These are phyloP conservation scores for Meandrusa payeni DNA, from an alignment of 2,888 invertebrate species.

Conservation along the genomic window DNA sequence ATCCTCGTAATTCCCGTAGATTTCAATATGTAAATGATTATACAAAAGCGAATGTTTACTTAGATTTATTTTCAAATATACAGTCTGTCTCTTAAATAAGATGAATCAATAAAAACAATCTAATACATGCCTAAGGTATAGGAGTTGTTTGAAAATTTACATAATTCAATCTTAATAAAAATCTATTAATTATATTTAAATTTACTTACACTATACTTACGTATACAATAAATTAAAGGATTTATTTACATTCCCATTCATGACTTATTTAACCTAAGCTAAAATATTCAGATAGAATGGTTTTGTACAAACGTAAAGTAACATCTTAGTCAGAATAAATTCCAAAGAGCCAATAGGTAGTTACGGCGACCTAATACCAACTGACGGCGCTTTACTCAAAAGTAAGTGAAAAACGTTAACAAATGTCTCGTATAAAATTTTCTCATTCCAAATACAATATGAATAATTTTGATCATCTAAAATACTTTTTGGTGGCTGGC, in stretches of 20 bases:
- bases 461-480: too few species aligned
- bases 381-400: too few species aligned
- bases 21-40: too few species aligned
- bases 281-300: not conserved
- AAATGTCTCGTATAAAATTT: too few species aligned
- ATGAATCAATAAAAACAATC: conserved; percentile 21
- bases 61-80: conserved; percentile 25
- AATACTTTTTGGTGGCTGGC: too few species aligned
- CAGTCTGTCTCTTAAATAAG: conserved; percentile 21
- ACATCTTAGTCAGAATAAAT: too few species aligned
- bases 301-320: conserved; percentile 8
- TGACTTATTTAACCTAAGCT: conserved; percentile 8
- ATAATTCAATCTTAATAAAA: conserved; percentile 40
- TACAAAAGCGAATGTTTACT: conserved; percentile 6
- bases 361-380: too few species aligned
- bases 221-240: conserved; percentile 60
- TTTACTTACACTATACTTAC: conserved; percentile 35
- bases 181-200: conserved; percentile 39
- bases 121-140: conserved; percentile 11
- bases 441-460: too few species aligned
- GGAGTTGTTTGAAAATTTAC: conserved; percentile 15
- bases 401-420: too few species aligned
- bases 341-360: too few species aligned
- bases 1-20: too few species aligned
- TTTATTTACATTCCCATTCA: conserved; percentile 40